A percentile compares a stretch with the other conserved stretches of the same genome.
Evolutionary conservation across 2,113 vertebrate species (phyloP).

Genomic region (Indicator maculatus): DNA sequence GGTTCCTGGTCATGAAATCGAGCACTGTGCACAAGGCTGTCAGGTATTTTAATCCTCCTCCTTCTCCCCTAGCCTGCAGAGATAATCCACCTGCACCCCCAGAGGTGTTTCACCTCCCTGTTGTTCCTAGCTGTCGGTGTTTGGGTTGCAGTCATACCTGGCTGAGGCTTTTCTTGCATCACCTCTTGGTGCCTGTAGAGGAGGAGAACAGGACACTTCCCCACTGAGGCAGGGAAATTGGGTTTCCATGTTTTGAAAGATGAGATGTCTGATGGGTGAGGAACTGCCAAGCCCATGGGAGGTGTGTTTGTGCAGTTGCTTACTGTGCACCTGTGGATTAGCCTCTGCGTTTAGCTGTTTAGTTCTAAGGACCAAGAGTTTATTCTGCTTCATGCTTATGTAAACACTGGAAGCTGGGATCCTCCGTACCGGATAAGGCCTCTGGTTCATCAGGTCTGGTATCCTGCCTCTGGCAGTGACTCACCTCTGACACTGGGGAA

Average conservation of each 20-base stretch:
- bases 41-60: not conserved
- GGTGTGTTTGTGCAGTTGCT: conserved; percentile 65
- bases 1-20: not conserved
- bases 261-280: not conserved
- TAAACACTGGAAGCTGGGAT: conserved; percentile 65
- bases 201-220: not conserved
- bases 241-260: not conserved
- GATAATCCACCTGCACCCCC: not conserved
- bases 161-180: not conserved
- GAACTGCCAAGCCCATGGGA: conserved; percentile 40
- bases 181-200: not conserved
- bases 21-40: not conserved
- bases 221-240: not conserved
- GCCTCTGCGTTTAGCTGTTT: conserved; percentile 68
- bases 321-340: conserved; percentile 54
- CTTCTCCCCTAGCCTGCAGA: not conserved
- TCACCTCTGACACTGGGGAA: conserved; percentile 26
- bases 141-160: not conserved
- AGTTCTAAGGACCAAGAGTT: conserved; percentile 64
- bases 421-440: conserved; percentile 40
- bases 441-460: conserved; percentile 37
- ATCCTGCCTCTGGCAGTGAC: conserved; percentile 48
- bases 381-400: conserved; percentile 68
- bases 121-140: not conserved
- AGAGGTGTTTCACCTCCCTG: not conserved